Conservation (phyloP, 2,888 invertebrate species). For the Gryllus longicercus region DNA sequence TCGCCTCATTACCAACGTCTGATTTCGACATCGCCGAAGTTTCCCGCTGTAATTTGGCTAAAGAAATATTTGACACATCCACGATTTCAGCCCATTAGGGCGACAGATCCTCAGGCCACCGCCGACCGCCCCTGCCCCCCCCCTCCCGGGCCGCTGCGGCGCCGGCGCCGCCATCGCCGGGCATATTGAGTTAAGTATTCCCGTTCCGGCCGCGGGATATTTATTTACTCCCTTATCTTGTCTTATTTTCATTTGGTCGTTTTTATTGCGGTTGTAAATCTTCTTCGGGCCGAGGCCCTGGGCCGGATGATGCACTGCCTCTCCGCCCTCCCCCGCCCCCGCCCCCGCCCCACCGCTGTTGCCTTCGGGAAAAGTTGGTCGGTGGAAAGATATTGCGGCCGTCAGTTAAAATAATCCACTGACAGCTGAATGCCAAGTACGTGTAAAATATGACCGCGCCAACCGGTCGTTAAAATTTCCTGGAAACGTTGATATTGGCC, state of each 20-base stretch:
- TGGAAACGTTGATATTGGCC: constrained; percentile 1
- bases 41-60: no score
- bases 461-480: constrained; percentile 9
- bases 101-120: no score
- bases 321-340: background rate
- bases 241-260: constrained; percentile 17
- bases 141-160: no score
- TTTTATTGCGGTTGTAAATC: background rate
- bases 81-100: no score
- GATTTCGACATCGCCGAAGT: no score
- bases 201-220: background rate
- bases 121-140: no score
- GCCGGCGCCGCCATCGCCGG: no score
- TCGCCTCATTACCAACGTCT: no score
- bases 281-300: background rate
- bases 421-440: constrained; percentile 5
- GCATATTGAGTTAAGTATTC: background rate
- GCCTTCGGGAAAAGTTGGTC: constrained; percentile 2
- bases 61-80: no score
- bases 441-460: background rate
- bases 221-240: background rate
- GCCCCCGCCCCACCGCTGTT: background rate
- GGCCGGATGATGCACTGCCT: background rate
- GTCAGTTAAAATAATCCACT: background rate
- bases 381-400: background rate